Conservation (phyloP, 2,113 vertebrate species). For the Phrynosoma platyrhinos region DNA sequence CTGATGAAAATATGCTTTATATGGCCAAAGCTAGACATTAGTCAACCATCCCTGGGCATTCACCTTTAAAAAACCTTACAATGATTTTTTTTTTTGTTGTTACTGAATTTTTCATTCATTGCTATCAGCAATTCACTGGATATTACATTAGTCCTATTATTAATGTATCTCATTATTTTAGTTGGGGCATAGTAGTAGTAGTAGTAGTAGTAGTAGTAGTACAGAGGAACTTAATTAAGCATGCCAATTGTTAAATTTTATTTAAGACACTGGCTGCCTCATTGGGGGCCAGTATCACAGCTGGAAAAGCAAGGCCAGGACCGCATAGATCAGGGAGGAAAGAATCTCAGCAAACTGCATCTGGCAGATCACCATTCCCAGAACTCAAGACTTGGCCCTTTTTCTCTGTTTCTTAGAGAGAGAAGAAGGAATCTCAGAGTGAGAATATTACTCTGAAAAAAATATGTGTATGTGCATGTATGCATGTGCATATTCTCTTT, state of each 20-base stretch:
- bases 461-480: no score
- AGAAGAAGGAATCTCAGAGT: no score
- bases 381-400: no score
- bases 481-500: no score
- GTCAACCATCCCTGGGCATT: background rate
- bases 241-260: background rate
- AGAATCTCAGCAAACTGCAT: background rate
- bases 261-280: background rate
- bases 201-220: background rate
- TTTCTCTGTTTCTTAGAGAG: no score
- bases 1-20: conserved; percentile 53
- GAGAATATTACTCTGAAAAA: no score
- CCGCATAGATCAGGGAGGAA: background rate
- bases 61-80: conserved; percentile 6
- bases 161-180: conserved; percentile 15
- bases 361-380: no score
- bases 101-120: conserved; percentile 4
- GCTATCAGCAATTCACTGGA: background rate
- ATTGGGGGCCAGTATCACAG: background rate
- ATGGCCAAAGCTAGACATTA: conserved; percentile 18
- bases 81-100: background rate
- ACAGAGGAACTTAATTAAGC: background rate
- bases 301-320: background rate
- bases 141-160: conserved; percentile 4
- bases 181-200: background rate